Conservation (phyloP, 2,888 invertebrate species). For the Galeruca laticollis region DNA sequence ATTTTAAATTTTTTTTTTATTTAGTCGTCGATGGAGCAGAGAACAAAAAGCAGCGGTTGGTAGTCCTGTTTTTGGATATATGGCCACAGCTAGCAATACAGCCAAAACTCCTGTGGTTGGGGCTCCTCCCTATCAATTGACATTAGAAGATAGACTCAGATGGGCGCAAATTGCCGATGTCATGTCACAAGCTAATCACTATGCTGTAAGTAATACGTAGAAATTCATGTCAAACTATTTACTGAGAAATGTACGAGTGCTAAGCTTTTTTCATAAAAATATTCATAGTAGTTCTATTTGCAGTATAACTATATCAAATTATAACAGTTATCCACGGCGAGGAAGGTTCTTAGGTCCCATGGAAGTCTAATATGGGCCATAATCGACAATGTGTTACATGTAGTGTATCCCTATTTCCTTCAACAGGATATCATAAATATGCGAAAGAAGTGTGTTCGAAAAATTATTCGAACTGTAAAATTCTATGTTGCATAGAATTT, state of each 20-base stretch:
- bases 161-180: constrained; percentile 94
- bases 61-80: constrained; percentile 89
- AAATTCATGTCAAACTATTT: background rate
- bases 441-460: too few species aligned
- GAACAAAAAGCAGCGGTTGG: constrained; percentile 86
- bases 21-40: constrained; percentile 88
- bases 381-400: too few species aligned
- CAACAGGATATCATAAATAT: too few species aligned
- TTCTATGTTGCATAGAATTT: too few species aligned
- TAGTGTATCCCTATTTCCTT: too few species aligned
- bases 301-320: too few species aligned
- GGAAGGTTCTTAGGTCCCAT: too few species aligned
- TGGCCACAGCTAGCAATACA: constrained; percentile 78
- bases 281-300: too few species aligned
- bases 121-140: constrained; percentile 83
- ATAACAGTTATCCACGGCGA: too few species aligned
- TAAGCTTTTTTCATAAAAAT: background rate
- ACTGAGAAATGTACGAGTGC: background rate
- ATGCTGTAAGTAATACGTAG: constrained; percentile 74
- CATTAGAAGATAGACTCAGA: constrained; percentile 83
- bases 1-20: constrained; percentile 44
- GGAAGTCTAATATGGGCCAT: too few species aligned
- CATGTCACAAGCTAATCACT: constrained; percentile 87
- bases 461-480: too few species aligned
- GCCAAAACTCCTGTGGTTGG: constrained; percentile 80